phyloP scores from a whole-genome alignment of 2,797 vertebrate species.

The Eremophila alpestris region DNA sequence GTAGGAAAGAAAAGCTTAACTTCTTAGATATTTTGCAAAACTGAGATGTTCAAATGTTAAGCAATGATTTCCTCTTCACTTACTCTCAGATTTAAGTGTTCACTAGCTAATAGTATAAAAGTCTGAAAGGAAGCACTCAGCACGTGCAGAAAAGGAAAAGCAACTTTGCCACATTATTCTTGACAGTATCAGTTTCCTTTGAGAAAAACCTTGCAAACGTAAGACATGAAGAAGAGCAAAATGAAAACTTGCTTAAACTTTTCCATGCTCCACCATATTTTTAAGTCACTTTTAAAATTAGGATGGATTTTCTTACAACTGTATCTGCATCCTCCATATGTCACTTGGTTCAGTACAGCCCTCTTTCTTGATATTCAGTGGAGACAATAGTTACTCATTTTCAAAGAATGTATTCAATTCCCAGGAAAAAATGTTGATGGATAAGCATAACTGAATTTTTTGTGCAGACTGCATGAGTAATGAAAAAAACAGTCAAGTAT shows the following conservation, averaged over 20 bases:
- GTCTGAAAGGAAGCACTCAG: neutral
- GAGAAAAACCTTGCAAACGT: neutral
- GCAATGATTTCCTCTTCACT: neutral
- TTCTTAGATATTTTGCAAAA: neutral
- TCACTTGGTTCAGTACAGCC: neutral
- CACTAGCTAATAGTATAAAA: neutral
- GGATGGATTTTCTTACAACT: neutral
- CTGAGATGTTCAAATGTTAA: neutral
- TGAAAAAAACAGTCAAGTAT: neutral
- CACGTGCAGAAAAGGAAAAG: neutral
- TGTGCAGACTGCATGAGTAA: neutral
- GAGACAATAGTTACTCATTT: neutral
- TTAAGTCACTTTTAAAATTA: neutral
- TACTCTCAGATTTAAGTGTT: neutral
- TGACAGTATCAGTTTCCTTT: neutral
- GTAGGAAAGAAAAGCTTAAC: neutral
- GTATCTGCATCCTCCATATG: neutral
- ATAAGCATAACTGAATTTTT: slow-evolving; percentile 12
- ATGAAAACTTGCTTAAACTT: neutral
- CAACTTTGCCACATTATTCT: neutral
- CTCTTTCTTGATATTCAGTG: neutral
- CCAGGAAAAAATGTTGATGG: neutral
- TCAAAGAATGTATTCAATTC: neutral
- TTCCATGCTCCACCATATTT: neutral
- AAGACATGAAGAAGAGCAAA: neutral